Base-by-base conservation (phyloP, 2,888 invertebrate species). In the Melipona beecheii region DNA sequence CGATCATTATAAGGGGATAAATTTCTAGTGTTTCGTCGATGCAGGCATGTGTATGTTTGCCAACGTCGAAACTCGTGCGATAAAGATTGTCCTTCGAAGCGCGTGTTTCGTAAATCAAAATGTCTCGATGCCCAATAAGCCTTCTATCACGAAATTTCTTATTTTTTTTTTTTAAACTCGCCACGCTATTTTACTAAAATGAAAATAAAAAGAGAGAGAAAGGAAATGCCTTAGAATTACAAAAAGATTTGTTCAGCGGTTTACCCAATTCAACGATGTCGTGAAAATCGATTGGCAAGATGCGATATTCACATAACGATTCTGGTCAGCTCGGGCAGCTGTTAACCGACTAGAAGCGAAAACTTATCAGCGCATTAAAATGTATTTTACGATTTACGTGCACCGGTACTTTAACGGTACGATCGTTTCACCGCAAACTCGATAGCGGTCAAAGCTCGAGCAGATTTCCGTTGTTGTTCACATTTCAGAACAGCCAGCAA, bases 391-490 rank as follows among this genome's bases (percentile, higher is more conserved):
- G 31, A 70, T 70, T 70, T 50, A 70, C 54, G 52, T 69, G 52
- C 19, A 27, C 52, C 54, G 31, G 52, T 54, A 31, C 24, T 69
- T 31, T 31, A 69, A 69, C 54, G 36, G 6, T n/a, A 2, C 31
- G 31, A 54, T 56, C 52, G 54, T 54, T 24, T 75, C 73, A 73
- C 27, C 31, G 56, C 56, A 50, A 66, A 80, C 49, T 82, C 73
- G 73, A 78, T 78, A 69, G 54, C 49, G 50, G 65, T 80, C 83
- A 83, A 85, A 84, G 66, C 81, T 85, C 82, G 36, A 84, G 78
- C 84, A 86, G 87, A 72, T 87, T 86, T 88, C 78, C 83, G 74
- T 74, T 86, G 78, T 80, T 81, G 64, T 43, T 68, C 62, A 74
- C 80, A 80, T 84, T 88, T 85, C 73, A 60, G 31, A 49, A 72